Base-by-base conservation (phyloP, 2,888 invertebrate species). In the Acleris literana region DNA sequence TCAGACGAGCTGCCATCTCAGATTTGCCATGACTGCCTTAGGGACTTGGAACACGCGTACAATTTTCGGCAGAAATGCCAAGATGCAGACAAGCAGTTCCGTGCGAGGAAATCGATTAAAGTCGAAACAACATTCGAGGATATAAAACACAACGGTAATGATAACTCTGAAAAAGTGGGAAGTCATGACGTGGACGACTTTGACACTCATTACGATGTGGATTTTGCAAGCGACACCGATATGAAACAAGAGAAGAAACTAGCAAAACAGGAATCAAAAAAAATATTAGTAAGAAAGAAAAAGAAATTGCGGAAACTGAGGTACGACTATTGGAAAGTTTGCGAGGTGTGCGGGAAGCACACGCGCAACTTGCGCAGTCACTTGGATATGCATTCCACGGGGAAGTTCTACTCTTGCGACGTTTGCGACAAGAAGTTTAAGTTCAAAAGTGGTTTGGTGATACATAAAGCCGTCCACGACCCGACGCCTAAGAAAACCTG, bases 401-500 rank as follows among this genome's bases (percentile, higher is more conserved):
- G 81, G 29, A 90, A 87, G 68, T 76, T 79, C 11, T 91, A 93
- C 72, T 84, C 88, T 0, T 93, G 93, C 69, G 82, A 88, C 0
- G 76, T 90, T 3, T 93, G 93, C 70, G 88, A 88, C 63, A 93
- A 93, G 75, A 88, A 83, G 63, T 93, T 93, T 61, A 92, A 92
- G 69, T 92, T 91, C 69, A 92, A 89, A 72, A 91, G 91, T 72
- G 91, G 93, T 4, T 72, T 93, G 67, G 77, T 88, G 5, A 84
- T 92, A 60, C 93, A 93, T 74, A 86, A 85, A 71, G 87, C 90
- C 1, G 78, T 86, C 0, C 93, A 93, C 75, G 81, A 91, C 22
- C 85, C 90, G 7, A 91, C 87, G 62, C 93, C 93, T 60, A 83
- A 84, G 72, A 93, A 93, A 71, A 92, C 90, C 0, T 94, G 94